Evolutionary conservation across 2,113 vertebrate genomes (phyloP).

Genomic region (Urocitellus parryii): DNA sequence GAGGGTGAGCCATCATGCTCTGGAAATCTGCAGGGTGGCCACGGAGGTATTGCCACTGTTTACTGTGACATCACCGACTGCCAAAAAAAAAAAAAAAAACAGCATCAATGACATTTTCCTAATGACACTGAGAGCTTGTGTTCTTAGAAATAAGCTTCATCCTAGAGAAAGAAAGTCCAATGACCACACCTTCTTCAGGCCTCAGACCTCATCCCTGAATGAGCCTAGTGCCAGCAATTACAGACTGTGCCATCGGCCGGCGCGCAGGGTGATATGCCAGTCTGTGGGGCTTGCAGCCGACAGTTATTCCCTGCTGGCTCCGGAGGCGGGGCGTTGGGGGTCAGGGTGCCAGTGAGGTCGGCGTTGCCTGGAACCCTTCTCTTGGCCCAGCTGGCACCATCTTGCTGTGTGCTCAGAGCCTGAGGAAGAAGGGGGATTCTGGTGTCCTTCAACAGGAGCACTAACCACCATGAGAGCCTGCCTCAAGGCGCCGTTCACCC

Average conservation of each 20-base stretch:
- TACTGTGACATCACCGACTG: background rate
- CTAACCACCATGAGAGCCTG: background rate
- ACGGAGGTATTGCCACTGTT: background rate
- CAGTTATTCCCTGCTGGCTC: too few species aligned
- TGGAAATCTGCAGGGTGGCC: background rate
- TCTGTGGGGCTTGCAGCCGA: too few species aligned
- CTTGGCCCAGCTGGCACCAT: too few species aligned
- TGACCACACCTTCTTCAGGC: too few species aligned
- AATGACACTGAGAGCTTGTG: background rate
- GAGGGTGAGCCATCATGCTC: background rate
- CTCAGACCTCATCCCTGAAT: background rate
- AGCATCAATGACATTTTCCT: background rate
- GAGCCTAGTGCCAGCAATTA: conserved; percentile 25
- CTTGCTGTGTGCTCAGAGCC: background rate
- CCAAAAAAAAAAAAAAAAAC: background rate
- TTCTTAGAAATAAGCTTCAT: background rate
- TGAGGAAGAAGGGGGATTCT: background rate
- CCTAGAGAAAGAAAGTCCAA: background rate
- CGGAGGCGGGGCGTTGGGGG: background rate
- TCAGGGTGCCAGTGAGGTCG: too few species aligned
- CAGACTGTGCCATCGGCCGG: background rate
- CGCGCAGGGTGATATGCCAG: background rate
- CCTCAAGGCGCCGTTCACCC: too few species aligned
- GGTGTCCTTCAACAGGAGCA: background rate
- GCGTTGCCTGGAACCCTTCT: background rate